Percentiles rank a stretch among this genome's conserved stretches.
phyloP scores from a whole-genome alignment of 2,888 invertebrate species.

The Ophion ventricosus region DNA sequence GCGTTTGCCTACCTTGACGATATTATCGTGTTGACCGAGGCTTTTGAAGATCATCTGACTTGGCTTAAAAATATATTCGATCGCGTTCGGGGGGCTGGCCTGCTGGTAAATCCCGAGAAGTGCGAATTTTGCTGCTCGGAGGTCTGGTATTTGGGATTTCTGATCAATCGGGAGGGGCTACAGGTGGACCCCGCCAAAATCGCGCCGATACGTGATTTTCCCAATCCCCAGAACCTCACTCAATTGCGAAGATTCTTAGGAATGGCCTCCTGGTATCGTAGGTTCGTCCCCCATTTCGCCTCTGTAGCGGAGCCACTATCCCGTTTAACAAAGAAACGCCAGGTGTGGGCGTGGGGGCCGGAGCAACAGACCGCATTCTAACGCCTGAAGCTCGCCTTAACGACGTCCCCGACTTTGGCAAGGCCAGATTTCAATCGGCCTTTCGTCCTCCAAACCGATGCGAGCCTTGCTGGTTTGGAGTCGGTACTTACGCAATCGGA shows the following conservation, averaged over 20 bases:
- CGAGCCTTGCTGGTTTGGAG: constrained; percentile 60
- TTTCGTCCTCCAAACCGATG: constrained; percentile 66
- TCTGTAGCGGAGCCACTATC: constrained; percentile 17
- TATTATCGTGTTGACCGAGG: not conserved
- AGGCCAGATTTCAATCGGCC: constrained; percentile 46
- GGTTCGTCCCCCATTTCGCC: constrained; percentile 1
- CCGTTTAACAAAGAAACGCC: constrained; percentile 3
- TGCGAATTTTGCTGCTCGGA: constrained; percentile 42
- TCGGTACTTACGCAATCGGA: constrained; percentile 52
- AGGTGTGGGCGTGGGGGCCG: constrained; percentile 24
- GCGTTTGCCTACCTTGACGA: constrained; percentile 12
- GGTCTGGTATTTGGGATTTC: constrained; percentile 31
- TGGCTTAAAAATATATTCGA: constrained; percentile 26
- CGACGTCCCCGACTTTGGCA: not conserved
- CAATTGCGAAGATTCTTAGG: constrained; percentile 4
- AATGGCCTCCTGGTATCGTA: constrained; percentile 35
- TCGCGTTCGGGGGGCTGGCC: constrained; percentile 13
- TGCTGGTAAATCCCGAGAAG: constrained; percentile 27
- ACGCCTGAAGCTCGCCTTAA: not conserved
- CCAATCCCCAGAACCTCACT: not conserved
- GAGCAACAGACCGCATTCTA: not conserved
- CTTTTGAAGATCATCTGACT: constrained; percentile 6
- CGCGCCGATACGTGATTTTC: constrained; percentile 9
- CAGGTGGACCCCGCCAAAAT: constrained; percentile 26
- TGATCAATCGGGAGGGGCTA: constrained; percentile 25